Percentiles rank a stretch among this genome's conserved stretches.
phyloP scores from a whole-genome alignment of 2,797 vertebrate genomes.

The Molossus alvarezi region DNA sequence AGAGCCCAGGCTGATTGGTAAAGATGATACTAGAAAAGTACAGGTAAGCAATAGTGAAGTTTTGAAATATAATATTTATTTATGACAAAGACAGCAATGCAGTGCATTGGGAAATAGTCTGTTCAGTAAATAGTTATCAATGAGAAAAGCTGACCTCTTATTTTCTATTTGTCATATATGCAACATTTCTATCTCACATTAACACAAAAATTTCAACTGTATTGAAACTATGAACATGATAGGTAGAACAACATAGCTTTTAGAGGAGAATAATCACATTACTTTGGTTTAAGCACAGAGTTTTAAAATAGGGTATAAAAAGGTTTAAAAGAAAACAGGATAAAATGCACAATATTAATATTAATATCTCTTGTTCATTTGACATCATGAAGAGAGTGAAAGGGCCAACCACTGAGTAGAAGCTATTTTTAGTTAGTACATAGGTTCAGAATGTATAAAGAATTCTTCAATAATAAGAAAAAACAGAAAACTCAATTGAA shows the following conservation, averaged over 20 bases:
- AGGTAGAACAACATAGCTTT: neutral
- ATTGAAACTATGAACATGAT: neutral
- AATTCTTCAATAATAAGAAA: neutral
- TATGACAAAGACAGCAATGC: neutral
- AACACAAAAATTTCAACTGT: neutral
- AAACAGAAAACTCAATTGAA: slow-evolving; percentile 1
- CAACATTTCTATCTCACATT: neutral
- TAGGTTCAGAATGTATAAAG: neutral
- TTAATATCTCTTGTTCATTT: neutral
- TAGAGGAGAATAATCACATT: neutral
- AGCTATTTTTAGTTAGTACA: neutral
- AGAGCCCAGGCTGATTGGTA: neutral
- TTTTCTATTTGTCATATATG: neutral
- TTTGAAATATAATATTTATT: neutral
- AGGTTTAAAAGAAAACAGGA: neutral
- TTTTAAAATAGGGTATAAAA: neutral
- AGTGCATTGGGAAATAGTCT: neutral
- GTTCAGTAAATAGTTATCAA: neutral
- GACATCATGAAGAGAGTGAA: neutral
- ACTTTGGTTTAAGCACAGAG: neutral
- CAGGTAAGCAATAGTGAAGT: neutral
- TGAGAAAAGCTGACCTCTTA: neutral
- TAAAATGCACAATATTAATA: neutral
- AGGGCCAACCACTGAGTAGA: neutral
- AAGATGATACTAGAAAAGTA: neutral